Evolutionary conservation across 2,113 vertebrate genomes (phyloP), one percentile per base, ranked within the genome.

Genomic region (Dromiciops gliroides): DNA sequence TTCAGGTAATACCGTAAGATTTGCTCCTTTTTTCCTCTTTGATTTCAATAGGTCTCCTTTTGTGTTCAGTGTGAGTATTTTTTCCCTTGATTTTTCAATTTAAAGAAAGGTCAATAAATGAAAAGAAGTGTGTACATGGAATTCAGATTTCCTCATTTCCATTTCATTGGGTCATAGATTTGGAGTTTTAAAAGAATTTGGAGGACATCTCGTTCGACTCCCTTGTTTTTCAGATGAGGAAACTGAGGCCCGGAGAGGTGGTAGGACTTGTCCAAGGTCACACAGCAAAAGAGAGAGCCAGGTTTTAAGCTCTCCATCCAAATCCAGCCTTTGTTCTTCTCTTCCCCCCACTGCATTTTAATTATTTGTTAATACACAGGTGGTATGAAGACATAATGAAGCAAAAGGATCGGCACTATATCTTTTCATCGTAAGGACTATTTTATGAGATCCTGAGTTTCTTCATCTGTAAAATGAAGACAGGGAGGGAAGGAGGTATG

Each of bases 101-200:
- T 95, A 95, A 95, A 93, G 31, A 37, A 95, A 95, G 51, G 89
- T 95, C 97, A 89, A 51, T 25, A 93, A 95, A 94, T 92, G 92
- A 95, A 60, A 91, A 91, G 93, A 90, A 92, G 92, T n/a, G 83
- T 5, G 56, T 67, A 10, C 22, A 75, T 92, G 89, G 97, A 95
- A 92, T 92, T 96, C 52, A 94, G 31, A 93, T 95, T 96, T 97
- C 88, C 31, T 93, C 93, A 50, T 48, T 90, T 90, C 49, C 14
- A 90, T 83, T 83, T 83, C 37, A 44, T 44, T 22, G 16, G 19
- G 19, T 83, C 16, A 83, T 83, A 83, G n/a, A 83, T 44, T 83
- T 44, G 23, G n/a, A 83, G 2, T 19, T 44, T 6, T 83, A 44
- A 83, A 83, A n/a, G 67, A 83, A 44, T 83, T 83, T 83, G n/a